Conservation (phyloP, 1,140 invertebrate species). For the Rhagoletis zephyria region DNA sequence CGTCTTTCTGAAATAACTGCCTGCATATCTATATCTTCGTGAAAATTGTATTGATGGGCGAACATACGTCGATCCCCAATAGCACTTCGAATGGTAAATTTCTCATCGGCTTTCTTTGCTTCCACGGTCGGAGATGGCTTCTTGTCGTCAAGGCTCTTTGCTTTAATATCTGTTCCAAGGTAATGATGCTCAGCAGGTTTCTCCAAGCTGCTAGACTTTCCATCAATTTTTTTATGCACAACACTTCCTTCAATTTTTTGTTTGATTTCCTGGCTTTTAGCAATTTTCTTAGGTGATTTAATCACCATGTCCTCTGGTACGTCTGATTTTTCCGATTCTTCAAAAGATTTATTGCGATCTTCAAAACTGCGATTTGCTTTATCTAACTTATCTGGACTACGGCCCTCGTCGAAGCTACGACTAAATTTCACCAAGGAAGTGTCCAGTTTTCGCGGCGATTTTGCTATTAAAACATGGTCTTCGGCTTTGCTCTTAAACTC, state of each 20-base stretch:
- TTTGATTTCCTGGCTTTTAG: conserved; percentile 78
- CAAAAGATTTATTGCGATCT: conserved; percentile 77
- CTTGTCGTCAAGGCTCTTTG: conserved; percentile 76
- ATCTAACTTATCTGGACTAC: conserved; percentile 74
- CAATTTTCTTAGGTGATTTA: conserved; percentile 77
- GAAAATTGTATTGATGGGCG: conserved; percentile 69
- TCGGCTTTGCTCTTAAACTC: conserved; percentile 78
- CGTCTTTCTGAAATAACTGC: conserved; percentile 77
- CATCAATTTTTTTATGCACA: conserved; percentile 75
- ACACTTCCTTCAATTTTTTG: conserved; percentile 78
- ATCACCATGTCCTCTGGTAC: conserved; percentile 74
- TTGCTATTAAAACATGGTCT: conserved; percentile 80
- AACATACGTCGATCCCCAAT: conserved; percentile 71
- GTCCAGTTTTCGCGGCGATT: conserved; percentile 80
- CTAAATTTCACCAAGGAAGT: conserved; percentile 80
- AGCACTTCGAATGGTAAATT: conserved; percentile 63
- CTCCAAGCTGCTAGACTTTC: conserved; percentile 77
- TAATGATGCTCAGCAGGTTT: conserved; percentile 73
- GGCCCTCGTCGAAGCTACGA: conserved; percentile 79
- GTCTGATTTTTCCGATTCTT: conserved; percentile 77
- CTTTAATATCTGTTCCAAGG: conserved; percentile 76
- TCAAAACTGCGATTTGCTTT: conserved; percentile 78
- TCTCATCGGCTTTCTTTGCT: conserved; percentile 66
- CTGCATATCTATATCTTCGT: conserved; percentile 77
- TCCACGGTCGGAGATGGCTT: conserved; percentile 57